Evolutionary conservation across 2,797 vertebrate species (phyloP).

Genomic region (Salarias fasciatus): DNA sequence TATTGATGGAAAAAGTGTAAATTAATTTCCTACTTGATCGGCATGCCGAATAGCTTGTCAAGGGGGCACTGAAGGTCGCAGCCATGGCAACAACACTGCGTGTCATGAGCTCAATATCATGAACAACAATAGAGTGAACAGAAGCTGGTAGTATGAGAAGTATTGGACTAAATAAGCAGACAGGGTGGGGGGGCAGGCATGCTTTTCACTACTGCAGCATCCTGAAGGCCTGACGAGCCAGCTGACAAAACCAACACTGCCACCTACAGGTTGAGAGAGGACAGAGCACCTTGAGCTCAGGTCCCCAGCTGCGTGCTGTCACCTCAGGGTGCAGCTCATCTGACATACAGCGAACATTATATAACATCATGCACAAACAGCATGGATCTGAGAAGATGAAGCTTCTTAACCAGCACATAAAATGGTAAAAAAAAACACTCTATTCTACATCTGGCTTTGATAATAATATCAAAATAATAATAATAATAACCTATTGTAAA

Average conservation of each 20-base stretch:
- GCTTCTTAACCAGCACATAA: background rate
- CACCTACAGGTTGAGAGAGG: slow-evolving; percentile 55
- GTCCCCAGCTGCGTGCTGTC: too few relatives aligned
- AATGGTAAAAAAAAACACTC: background rate
- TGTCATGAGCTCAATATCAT: slow-evolving; percentile 18
- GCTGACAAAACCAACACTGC: slow-evolving; percentile 38
- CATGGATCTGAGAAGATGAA: too few relatives aligned
- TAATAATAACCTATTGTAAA: background rate
- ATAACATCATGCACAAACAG: too few relatives aligned
- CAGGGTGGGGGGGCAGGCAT: slow-evolving; percentile 16
- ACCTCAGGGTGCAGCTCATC: too few relatives aligned
- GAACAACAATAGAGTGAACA: slow-evolving; percentile 25
- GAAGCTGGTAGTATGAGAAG: background rate
- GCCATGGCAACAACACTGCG: slow-evolving; percentile 24
- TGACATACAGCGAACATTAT: too few relatives aligned
- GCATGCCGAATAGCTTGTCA: slow-evolving; percentile 11
- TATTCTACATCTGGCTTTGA: background rate
- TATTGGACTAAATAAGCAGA: slow-evolving; percentile 19
- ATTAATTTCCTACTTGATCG: slow-evolving; percentile 26
- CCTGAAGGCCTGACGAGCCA: background rate
- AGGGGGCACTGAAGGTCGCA: slow-evolving; percentile 18
- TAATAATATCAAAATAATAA: background rate
- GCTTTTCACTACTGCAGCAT: background rate
- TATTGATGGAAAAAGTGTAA: slow-evolving; percentile 32
- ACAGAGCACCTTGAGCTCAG: slow-evolving; percentile 3